These are phyloP conservation scores for Adineta ricciae DNA, from an alignment of 2,888 invertebrate species.

Conservation along the genomic window DNA sequence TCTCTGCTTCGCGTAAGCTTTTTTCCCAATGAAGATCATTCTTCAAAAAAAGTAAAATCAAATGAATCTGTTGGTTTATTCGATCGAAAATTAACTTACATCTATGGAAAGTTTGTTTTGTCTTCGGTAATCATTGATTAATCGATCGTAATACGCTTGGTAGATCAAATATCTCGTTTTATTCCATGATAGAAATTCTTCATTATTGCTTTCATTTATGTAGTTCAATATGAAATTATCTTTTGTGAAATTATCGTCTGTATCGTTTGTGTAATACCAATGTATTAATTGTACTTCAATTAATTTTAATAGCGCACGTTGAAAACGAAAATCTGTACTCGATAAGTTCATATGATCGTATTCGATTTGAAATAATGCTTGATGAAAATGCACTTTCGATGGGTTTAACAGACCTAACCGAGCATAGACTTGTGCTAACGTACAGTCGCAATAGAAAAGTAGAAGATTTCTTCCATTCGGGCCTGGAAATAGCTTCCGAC, in stretches of 20 bases:
- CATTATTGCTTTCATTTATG: background rate
- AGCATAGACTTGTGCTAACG: conserved; percentile 1
- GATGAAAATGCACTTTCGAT: background rate
- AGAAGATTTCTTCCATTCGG: background rate
- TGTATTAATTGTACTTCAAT: conserved; percentile 10
- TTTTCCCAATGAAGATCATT: background rate
- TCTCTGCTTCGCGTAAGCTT: background rate
- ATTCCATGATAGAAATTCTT: background rate
- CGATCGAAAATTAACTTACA: background rate
- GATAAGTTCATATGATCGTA: background rate
- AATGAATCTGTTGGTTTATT: too few species aligned
- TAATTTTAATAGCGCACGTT: conserved; percentile 12
- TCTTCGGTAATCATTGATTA: background rate
- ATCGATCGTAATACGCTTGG: background rate
- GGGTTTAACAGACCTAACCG: background rate
- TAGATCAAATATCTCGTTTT: background rate
- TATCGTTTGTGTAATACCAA: background rate
- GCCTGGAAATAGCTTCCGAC: background rate
- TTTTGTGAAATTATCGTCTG: background rate
- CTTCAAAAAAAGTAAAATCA: background rate
- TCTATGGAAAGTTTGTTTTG: background rate
- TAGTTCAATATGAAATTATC: background rate
- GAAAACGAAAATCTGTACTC: background rate
- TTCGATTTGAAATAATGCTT: background rate
- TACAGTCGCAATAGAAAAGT: conserved; percentile 1